Percentiles rank a stretch among this genome's conserved stretches.
phyloP scores from a whole-genome alignment of 2,113 vertebrate genomes.

The Myxocyprinus asiaticus region DNA sequence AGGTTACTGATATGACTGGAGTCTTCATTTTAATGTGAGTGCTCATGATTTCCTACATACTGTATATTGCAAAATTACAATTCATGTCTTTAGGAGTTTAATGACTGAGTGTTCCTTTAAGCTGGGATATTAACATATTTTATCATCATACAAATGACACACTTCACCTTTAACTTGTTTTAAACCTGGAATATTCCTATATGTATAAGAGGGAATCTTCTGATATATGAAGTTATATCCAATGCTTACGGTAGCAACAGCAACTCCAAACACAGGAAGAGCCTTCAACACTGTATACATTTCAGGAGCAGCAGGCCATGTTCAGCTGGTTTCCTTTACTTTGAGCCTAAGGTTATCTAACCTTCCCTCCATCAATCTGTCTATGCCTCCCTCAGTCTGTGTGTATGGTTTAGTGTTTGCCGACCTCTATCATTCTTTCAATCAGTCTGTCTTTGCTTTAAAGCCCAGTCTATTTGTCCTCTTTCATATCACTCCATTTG shows the following conservation, averaged over 20 bases:
- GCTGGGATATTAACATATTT: too few species aligned
- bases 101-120: too few species aligned
- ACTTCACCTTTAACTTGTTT: too few species aligned
- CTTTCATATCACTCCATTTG: conserved; percentile 43
- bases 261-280: background rate
- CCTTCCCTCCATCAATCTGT: conserved; percentile 37
- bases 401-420: conserved; percentile 41
- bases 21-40: too few species aligned
- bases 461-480: conserved; percentile 43
- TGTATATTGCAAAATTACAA: too few species aligned
- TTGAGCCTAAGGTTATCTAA: conserved; percentile 24
- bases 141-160: too few species aligned
- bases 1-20: too few species aligned
- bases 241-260: background rate
- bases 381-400: conserved; percentile 14
- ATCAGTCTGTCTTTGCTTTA: conserved; percentile 51
- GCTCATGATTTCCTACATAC: too few species aligned
- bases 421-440: conserved; percentile 49
- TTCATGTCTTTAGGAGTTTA: too few species aligned
- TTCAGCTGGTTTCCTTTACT: conserved; percentile 29
- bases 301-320: background rate
- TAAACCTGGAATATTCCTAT: too few species aligned
- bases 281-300: background rate
- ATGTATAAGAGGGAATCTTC: too few species aligned
- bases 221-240: too few species aligned